Conservation (phyloP, 2,113 vertebrate genomes). For the Hippolais icterina region DNA sequence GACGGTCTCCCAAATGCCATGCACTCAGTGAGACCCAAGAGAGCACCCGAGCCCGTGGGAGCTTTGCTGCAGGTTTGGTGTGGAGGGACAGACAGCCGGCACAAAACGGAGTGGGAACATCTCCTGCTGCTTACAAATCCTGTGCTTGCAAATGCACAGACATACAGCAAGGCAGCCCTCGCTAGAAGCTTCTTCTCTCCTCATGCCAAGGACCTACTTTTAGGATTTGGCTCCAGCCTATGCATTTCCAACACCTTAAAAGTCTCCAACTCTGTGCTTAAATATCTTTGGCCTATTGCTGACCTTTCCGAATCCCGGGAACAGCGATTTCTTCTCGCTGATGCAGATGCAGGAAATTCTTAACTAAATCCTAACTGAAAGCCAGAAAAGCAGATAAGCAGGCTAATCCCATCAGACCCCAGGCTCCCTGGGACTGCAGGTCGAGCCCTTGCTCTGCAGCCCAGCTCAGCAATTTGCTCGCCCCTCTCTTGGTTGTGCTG, state of each 20-base stretch:
- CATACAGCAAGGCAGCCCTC: not conserved
- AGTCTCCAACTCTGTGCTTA: slow-evolving; percentile 35
- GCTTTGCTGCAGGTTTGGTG: not conserved
- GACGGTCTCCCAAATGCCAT: fast-evolving
- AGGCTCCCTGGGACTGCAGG: slow-evolving; percentile 15
- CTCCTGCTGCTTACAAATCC: not conserved
- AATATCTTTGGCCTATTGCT: slow-evolving; percentile 39
- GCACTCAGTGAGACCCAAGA: not conserved
- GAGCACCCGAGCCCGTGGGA: fast-evolving
- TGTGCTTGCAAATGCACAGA: not conserved
- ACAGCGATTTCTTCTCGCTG: slow-evolving; percentile 31
- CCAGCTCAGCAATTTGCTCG: slow-evolving; percentile 56
- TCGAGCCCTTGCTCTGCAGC: not conserved
- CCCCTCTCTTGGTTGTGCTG: not conserved
- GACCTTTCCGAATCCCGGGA: not conserved
- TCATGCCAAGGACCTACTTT: not conserved
- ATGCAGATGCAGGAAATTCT: slow-evolving; percentile 62
- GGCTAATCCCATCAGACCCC: slow-evolving; percentile 40
- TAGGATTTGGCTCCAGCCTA: not conserved
- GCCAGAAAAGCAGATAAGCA: slow-evolving; percentile 56
- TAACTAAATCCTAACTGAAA: slow-evolving; percentile 49
- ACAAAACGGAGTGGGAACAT: not conserved
- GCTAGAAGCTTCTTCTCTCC: not conserved
- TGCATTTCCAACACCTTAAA: not conserved
- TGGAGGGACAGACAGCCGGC: not conserved